Evolutionary conservation across 2,888 invertebrate genomes (phyloP).

Genomic region (Rhagium mordax): DNA sequence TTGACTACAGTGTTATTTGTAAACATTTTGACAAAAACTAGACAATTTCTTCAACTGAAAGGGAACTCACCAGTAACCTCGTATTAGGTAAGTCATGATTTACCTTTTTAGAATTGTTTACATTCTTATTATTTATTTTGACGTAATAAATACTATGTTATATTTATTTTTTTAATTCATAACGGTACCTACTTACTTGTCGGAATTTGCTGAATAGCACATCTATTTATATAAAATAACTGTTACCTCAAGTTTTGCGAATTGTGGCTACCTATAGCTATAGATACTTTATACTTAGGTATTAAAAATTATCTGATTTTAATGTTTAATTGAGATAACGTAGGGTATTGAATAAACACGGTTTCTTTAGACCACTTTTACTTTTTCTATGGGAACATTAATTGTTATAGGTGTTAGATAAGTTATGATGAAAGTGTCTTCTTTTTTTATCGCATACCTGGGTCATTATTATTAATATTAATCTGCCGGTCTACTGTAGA

Average conservation of each 20-base stretch:
- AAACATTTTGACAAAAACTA: background rate
- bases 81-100: conserved; percentile 26
- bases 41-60: background rate
- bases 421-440: background rate
- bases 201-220: background rate
- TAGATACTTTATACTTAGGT: no score
- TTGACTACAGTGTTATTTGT: conserved; percentile 4
- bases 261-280: no score
- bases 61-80: background rate
- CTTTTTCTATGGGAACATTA: background rate
- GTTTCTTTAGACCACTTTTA: background rate
- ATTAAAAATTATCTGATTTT: background rate
- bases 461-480: no score
- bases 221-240: background rate
- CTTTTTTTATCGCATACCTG: no score
- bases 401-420: background rate
- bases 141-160: background rate
- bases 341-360: background rate
- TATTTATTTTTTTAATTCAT: conserved; percentile 26
- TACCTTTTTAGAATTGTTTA: conserved; percentile 8
- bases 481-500: no score
- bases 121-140: background rate
- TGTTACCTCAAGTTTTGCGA: no score
- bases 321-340: background rate
- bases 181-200: conserved; percentile 16